Conservation (phyloP, 2,888 invertebrate species). For the Eupithecia vulgata region DNA sequence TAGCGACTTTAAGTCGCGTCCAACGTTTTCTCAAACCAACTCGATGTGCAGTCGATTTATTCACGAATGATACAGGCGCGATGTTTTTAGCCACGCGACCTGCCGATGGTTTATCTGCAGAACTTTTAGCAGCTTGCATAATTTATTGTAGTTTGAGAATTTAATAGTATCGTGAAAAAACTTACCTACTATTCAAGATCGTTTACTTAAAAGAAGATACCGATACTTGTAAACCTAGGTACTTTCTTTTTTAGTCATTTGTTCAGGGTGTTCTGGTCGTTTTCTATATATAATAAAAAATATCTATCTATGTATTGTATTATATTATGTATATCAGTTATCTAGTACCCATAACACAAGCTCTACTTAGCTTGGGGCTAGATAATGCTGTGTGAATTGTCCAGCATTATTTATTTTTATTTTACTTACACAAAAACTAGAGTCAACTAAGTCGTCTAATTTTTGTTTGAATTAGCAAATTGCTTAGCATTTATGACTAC, state of each 20-base stretch:
- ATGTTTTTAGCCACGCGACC: constrained; percentile 24
- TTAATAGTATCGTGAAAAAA: neutral
- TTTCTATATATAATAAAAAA: too few relatives aligned
- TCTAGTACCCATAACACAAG: too few relatives aligned
- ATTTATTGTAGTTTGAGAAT: constrained; percentile 22
- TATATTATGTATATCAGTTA: too few relatives aligned
- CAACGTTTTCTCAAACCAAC: neutral
- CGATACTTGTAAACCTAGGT: neutral
- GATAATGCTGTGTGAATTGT: too few relatives aligned
- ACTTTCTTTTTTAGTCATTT: too few relatives aligned
- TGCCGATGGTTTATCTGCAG: constrained; percentile 26
- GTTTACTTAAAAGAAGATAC: constrained; percentile 1
- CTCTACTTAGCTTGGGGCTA: too few relatives aligned
- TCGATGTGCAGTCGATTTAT: constrained; percentile 26
- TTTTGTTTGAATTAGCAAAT: neutral
- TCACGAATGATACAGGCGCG: constrained; percentile 20
- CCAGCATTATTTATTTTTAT: too few relatives aligned
- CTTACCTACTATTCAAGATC: neutral
- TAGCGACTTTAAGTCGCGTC: constrained; percentile 4
- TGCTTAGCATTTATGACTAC: too few relatives aligned
- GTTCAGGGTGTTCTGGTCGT: too few relatives aligned
- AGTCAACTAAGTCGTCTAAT: neutral
- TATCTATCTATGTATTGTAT: too few relatives aligned
- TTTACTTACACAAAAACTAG: neutral
- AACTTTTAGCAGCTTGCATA: constrained; percentile 25